These are phyloP conservation scores for Chymomyza amoena DNA, from an alignment of 2,888 invertebrate genomes.

Conservation along the genomic window DNA sequence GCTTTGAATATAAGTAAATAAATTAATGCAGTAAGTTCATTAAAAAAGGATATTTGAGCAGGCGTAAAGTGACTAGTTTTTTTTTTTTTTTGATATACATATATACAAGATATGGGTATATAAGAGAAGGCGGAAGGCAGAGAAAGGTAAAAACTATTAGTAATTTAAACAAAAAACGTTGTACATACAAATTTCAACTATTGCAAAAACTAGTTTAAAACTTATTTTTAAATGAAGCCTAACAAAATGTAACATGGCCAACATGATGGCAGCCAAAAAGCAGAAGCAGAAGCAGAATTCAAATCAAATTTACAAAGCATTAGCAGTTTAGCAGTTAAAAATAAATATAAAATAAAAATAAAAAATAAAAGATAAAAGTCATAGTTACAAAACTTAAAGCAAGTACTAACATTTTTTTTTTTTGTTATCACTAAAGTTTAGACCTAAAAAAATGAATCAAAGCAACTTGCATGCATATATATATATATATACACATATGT, in stretches of 20 bases:
- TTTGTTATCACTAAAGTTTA: constrained; percentile 17
- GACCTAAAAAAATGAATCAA: constrained; percentile 18
- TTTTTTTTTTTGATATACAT: constrained; percentile 27
- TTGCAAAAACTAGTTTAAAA: constrained; percentile 3
- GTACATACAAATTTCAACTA: constrained; percentile 60
- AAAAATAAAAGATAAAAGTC: constrained; percentile 11
- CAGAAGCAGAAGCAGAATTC: constrained; percentile 29
- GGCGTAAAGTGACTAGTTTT: constrained; percentile 2
- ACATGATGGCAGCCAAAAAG: constrained; percentile 48
- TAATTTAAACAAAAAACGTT: constrained; percentile 65
- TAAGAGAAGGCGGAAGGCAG: too few relatives aligned
- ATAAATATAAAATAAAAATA: constrained; percentile 10
- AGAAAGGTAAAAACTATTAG: constrained; percentile 54
- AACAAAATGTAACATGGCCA: constrained; percentile 37
- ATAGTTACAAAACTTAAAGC: background rate
- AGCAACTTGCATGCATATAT: constrained; percentile 2
- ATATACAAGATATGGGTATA: background rate
- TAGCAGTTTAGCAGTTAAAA: background rate
- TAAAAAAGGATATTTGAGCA: constrained; percentile 13
- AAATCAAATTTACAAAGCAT: constrained; percentile 29
- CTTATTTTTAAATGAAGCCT: constrained; percentile 22
- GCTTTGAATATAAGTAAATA: constrained; percentile 4
- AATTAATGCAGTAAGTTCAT: constrained; percentile 19
- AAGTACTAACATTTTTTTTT: constrained; percentile 3
- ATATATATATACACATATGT: background rate